Evolutionary conservation across 2,113 vertebrate species (phyloP).

Genomic region (Eolophus roseicapilla): DNA sequence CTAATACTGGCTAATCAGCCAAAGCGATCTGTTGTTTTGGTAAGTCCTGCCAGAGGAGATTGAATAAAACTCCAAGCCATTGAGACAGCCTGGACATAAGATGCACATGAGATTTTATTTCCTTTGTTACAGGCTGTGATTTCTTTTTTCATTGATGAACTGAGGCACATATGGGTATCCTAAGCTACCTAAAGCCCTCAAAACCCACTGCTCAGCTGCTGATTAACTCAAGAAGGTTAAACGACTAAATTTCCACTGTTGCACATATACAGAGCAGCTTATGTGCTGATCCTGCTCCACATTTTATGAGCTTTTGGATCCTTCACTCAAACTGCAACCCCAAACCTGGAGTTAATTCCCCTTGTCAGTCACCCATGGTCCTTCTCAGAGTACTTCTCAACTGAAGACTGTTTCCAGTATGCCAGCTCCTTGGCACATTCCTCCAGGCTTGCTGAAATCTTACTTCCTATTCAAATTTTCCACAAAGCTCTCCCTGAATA

Average conservation of each 20-base stretch:
- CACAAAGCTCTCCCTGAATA: conserved; percentile 9
- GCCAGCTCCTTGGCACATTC: neutral
- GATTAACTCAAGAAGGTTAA: conserved; percentile 57
- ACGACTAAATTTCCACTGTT: conserved; percentile 48
- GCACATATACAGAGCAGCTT: conserved; percentile 50
- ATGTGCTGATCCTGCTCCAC: conserved; percentile 53
- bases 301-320: conserved; percentile 58
- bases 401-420: neutral
- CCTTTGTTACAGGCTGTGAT: neutral
- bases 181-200: conserved; percentile 43
- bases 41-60: conserved; percentile 10
- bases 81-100: neutral
- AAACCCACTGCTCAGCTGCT: conserved; percentile 42
- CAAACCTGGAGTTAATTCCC: conserved; percentile 35
- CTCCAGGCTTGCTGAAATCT: neutral
- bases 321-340: neutral
- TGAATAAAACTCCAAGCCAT: neutral
- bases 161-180: neutral
- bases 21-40: conserved; percentile 13
- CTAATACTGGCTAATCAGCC: conserved; percentile 27
- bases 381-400: neutral
- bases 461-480: neutral
- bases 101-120: conserved; percentile 16
- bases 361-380: conserved; percentile 20
- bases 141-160: neutral